Evolutionary conservation across 30 jellyfish, hydroid and myxozoan genomes (phyloP), one percentile per base, ranked within the genome.

Genomic region (Mastigias papua): DNA sequence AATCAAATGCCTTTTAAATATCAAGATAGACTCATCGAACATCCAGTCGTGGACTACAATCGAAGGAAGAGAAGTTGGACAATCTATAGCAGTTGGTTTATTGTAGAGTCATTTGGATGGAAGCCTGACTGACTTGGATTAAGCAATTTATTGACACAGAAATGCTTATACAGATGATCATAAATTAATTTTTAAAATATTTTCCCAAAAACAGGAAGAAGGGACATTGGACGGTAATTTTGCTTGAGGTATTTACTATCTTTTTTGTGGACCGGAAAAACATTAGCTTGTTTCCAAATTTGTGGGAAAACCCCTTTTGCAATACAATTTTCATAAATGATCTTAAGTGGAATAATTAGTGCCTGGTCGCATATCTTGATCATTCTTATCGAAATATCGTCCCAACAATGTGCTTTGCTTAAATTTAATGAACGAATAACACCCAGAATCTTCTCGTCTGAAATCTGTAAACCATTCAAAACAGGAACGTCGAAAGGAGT

Each of bases 1-100:
- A n/a, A 50, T 76, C 91, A 77, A 87, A 87, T 10, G 96, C 96
- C 79, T 87, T 87, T 29, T 92, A 87, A 0, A 87, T 61, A 32
- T 76, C 86, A 27, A 76, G 90, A 29, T 57, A 77, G 11, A 87
- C 86, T 10, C 86, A 66, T 0, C 86, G 69, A 23, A 78, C 54
- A 64, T 87, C 91, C 17, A 76, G 86, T 15, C 87, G 35, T 10
- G 96, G 88, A 48, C 46, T 87, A 82, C 80, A 78, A 31, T 87
- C 86, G 48, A 87, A 87, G 31, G 91, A 75, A 75, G 35, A 34
- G 80, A 21, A 84, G 16, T 70, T 84, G 4, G 70, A 34, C 73
- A 15, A 84, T 84, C n/a, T 69, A 71, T n/a, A 84, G 23, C 35
- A 84, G 76, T 88, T 82, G 92, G 70, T 48, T 27, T 1, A 69